phyloP scores from a whole-genome alignment of 2,888 invertebrate species.

The Parapristionchus giblindavisi region DNA sequence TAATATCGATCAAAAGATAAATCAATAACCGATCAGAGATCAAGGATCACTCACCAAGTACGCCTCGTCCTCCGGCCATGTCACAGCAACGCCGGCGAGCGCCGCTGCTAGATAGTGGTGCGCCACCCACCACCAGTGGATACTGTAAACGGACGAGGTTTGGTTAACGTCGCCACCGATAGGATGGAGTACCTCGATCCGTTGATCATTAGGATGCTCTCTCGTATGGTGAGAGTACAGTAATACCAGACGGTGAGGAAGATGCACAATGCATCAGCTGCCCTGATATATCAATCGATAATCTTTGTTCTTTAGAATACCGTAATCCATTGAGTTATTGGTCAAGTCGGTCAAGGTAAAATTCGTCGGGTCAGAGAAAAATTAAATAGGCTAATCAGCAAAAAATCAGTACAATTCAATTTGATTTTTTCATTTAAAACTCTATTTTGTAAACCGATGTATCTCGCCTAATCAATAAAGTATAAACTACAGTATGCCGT shows the following conservation, averaged over 20 bases:
- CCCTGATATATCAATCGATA: constrained; percentile 65
- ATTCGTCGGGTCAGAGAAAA: too few species aligned
- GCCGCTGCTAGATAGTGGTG: constrained; percentile 97
- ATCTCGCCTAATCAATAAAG: background rate
- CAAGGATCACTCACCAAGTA: too few species aligned
- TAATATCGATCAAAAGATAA: too few species aligned
- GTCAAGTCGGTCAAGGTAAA: background rate
- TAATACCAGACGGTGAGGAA: constrained; percentile 99
- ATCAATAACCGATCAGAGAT: too few species aligned
- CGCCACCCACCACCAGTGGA: constrained; percentile 92
- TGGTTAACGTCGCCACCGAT: constrained; percentile 1
- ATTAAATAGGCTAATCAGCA: too few species aligned
- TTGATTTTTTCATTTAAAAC: background rate
- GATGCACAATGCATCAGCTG: constrained; percentile 73
- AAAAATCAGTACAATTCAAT: too few species aligned
- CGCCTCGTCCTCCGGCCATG: constrained; percentile 88
- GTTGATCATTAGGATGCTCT: constrained; percentile 96
- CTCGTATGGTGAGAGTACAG: constrained; percentile 96
- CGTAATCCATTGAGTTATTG: background rate
- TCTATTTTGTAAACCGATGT: background rate
- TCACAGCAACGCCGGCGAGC: constrained; percentile 90
- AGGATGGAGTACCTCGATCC: constrained; percentile 79
- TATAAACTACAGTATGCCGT: too few species aligned
- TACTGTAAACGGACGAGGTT: constrained; percentile 38
- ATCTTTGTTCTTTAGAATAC: background rate